Base-by-base conservation (phyloP, 2,113 vertebrate species). In the Leptosomus discolor region DNA sequence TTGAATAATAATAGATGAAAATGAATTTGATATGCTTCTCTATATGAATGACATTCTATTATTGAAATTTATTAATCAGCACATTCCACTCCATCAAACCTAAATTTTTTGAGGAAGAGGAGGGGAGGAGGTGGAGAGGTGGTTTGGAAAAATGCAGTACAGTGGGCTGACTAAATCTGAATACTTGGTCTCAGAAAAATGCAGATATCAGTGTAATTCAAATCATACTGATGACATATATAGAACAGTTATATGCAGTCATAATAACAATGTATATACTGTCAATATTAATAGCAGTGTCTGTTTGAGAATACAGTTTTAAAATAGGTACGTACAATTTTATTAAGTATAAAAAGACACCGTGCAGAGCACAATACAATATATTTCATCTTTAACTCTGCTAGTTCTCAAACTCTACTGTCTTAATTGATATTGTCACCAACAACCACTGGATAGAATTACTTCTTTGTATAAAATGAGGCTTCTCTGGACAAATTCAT, bases 321-420 rank as follows among this genome's bases (percentile, higher is more conserved):
- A 96, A 97, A 97, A 90, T 92, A 94, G 68, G 58, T 96, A 90
- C 41, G 0, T 92, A 92, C 73, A 92, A 93, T 90, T 96, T 95
- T 95, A 92, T 96, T 97, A 80, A 88, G 64, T 92, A 97, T 90
- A 96, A 94, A 96, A 96, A 97, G 92, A 97, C 87, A 91, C 50
- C 23, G 89, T 90, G 94, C 87, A 93, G 85, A 94, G 85, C 79
- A 92, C 84, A 97, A 96, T 94, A 93, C 71, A 94, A 91, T 89
- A 69, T 70, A 92, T 74, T 92, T 80, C 13, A 82, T 89, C 82
- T 92, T 94, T 74, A 85, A 74, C 92, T 87, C 92, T 79, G 56
- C 27, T 75, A 80, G 71, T 84, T 90, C 37, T 95, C 85, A 85
- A 93, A 77, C 74, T 93, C 56, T 41, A 50, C 65, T 69, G 32